Conservation (phyloP, 2,113 vertebrate genomes). For the Poeciliopsis retropinna region DNA sequence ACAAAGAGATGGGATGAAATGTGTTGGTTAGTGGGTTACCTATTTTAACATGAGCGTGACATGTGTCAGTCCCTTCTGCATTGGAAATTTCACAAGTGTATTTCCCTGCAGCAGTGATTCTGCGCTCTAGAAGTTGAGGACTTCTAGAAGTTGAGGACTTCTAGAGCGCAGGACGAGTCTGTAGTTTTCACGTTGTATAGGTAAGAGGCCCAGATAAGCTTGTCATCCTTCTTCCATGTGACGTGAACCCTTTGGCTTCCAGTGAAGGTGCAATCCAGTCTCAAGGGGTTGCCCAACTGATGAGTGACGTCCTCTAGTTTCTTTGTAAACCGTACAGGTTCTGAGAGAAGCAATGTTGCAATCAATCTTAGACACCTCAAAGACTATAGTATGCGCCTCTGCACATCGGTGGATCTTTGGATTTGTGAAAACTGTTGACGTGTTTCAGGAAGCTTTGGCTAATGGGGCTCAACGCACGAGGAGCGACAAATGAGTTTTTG, state of each 20-base stretch:
- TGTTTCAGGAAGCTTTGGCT: slow-evolving; percentile 8
- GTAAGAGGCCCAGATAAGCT: slow-evolving; percentile 81
- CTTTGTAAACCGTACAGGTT: slow-evolving; percentile 55
- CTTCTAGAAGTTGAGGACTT: slow-evolving; percentile 84
- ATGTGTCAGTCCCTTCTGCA: slow-evolving; percentile 83
- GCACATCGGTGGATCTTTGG: neutral
- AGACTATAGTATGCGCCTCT: neutral
- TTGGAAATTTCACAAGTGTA: slow-evolving; percentile 89
- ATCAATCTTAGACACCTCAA: slow-evolving; percentile 12
- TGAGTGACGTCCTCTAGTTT: slow-evolving; percentile 80
- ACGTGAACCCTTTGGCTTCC: slow-evolving; percentile 85
- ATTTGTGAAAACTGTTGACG: neutral
- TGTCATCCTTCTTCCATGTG: slow-evolving; percentile 86
- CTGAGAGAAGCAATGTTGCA: slow-evolving; percentile 45
- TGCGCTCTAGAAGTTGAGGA: slow-evolving; percentile 79
- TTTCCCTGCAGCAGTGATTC: slow-evolving; percentile 76
- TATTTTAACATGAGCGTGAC: slow-evolving; percentile 82
- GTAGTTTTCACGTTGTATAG: slow-evolving; percentile 69
- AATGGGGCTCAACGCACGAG: neutral
- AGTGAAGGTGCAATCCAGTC: slow-evolving; percentile 42
- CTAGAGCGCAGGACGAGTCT: slow-evolving; percentile 81
- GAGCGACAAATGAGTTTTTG: too few relatives aligned
- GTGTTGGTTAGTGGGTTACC: slow-evolving; percentile 62
- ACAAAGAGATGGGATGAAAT: neutral
- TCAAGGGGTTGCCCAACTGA: slow-evolving; percentile 44